phyloP scores from a whole-genome alignment of 30 jellyfish, hydroid and myxozoan genomes.

The Aurelia aurita region DNA sequence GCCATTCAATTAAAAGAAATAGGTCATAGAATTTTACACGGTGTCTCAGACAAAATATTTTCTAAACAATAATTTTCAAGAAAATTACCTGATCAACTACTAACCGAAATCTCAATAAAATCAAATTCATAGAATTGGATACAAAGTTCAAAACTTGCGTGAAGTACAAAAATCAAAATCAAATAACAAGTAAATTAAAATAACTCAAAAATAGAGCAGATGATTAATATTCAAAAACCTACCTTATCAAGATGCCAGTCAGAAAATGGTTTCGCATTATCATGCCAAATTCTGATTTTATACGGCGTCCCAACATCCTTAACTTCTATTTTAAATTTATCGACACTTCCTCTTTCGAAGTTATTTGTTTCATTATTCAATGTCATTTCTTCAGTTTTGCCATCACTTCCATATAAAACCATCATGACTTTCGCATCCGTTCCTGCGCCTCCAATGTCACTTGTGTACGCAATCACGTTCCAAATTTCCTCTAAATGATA shows the following conservation, averaged over 20 bases:
- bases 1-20: no score
- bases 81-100: no score
- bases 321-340: slow-evolving; percentile 83
- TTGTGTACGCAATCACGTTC: slow-evolving; percentile 84
- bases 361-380: slow-evolving; percentile 85
- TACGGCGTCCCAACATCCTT: slow-evolving; percentile 94
- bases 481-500: slow-evolving; percentile 81
- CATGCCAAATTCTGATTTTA: slow-evolving; percentile 95
- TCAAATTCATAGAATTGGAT: no score
- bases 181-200: no score
- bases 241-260: slow-evolving; percentile 99
- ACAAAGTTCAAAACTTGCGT: no score
- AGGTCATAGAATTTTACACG: no score
- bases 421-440: slow-evolving; percentile 91
- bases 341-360: slow-evolving; percentile 93
- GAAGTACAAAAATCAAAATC: no score
- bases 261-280: slow-evolving; percentile 87
- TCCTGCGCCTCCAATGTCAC: slow-evolving; percentile 97
- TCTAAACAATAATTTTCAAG: no score
- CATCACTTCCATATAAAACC: slow-evolving; percentile 93
- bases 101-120: no score
- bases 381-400: slow-evolving; percentile 79
- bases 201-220: neutral
- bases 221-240: neutral
- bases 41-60: no score